These are phyloP conservation scores for Camptogramma bilineatum DNA, from an alignment of 2,888 invertebrate genomes.

Conservation along the genomic window DNA sequence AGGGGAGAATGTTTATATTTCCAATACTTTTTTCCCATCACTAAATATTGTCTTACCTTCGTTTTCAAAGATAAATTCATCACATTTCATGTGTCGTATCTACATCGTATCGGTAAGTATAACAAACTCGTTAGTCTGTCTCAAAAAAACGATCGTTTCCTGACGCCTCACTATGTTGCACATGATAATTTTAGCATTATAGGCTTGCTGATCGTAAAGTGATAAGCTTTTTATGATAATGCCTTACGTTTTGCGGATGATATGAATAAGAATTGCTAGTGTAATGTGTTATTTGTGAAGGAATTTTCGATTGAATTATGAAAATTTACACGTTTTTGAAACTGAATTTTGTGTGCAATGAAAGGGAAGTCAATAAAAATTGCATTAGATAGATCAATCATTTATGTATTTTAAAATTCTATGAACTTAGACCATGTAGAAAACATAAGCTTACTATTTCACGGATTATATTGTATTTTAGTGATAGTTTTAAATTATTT, in stretches of 20 bases:
- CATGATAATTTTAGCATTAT: slow-evolving; percentile 57
- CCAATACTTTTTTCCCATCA: too few species aligned
- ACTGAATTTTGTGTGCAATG: not conserved
- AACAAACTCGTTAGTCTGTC: slow-evolving; percentile 45
- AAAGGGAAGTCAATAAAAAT: not conserved
- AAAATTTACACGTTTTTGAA: slow-evolving; percentile 10
- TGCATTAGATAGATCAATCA: too few species aligned
- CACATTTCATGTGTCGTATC: not conserved
- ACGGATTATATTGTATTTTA: too few species aligned
- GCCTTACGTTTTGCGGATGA: slow-evolving; percentile 36
- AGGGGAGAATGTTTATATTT: too few species aligned
- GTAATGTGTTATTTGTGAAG: slow-evolving; percentile 32
- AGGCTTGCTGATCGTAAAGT: slow-evolving; percentile 40
- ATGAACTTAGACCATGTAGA: too few species aligned
- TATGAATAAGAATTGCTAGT: slow-evolving; percentile 36
- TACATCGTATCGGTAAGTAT: slow-evolving; percentile 19
- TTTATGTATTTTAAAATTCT: too few species aligned
- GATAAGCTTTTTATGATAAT: slow-evolving; percentile 42
- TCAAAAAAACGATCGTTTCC: slow-evolving; percentile 62
- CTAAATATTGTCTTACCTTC: too few species aligned
- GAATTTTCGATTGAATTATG: not conserved
- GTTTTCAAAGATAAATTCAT: too few species aligned
- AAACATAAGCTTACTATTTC: too few species aligned
- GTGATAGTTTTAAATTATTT: too few species aligned
- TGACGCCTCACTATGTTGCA: slow-evolving; percentile 59